Percentiles rank a stretch among this genome's conserved stretches.
phyloP scores from a whole-genome alignment of 1,140 invertebrate genomes.

The Zophobas morio region DNA sequence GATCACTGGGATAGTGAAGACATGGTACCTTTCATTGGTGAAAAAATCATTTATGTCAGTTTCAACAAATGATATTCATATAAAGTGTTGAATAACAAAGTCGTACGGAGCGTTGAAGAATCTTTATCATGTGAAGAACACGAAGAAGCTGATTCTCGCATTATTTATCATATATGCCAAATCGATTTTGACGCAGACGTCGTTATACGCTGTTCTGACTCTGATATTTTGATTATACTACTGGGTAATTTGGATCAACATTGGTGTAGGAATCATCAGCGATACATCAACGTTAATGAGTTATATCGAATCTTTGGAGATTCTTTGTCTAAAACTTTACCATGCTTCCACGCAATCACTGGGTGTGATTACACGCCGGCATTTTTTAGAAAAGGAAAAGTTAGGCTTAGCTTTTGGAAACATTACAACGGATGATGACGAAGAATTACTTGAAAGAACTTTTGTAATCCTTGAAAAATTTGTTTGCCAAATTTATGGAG shows the following conservation, averaged over 20 bases:
- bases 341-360: too few species aligned
- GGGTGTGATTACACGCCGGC: too few species aligned
- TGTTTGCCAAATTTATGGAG: constrained; percentile 48
- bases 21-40: not conserved
- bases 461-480: constrained; percentile 33
- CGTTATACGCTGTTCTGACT: constrained; percentile 58
- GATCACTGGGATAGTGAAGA: not conserved
- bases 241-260: constrained; percentile 60
- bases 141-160: constrained; percentile 62
- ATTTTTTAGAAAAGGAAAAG: too few species aligned
- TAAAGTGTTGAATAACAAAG: not conserved
- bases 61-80: not conserved
- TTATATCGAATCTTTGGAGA: too few species aligned
- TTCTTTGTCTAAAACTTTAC: too few species aligned
- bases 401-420: too few species aligned
- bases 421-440: too few species aligned
- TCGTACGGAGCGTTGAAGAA: not conserved
- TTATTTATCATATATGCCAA: constrained; percentile 57
- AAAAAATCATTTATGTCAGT: constrained; percentile 3
- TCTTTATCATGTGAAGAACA: constrained; percentile 28
- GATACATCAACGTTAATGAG: too few species aligned
- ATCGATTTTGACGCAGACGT: constrained; percentile 53
- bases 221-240: constrained; percentile 63
- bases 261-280: constrained; percentile 22
- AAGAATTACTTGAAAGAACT: too few species aligned